Conservation (phyloP, 2,113 vertebrate species). For the Ochotona princeps region DNA sequence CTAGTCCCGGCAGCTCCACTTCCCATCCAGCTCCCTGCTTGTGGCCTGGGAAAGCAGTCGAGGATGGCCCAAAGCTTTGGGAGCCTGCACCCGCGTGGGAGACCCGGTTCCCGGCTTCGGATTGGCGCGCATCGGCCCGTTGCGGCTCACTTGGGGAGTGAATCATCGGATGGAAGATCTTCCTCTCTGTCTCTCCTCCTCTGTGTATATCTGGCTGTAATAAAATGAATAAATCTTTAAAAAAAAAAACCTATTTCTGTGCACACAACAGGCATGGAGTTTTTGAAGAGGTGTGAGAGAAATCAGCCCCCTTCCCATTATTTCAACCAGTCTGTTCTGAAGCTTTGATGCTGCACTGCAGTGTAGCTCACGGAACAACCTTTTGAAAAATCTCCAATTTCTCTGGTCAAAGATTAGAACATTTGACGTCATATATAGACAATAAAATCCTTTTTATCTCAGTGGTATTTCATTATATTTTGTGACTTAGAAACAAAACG, state of each 20-base stretch:
- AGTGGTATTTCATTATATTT: constrained; percentile 77
- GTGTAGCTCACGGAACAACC: constrained; percentile 35
- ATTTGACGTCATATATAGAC: constrained; percentile 71
- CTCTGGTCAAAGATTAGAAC: constrained; percentile 67
- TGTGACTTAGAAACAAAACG: constrained; percentile 79
- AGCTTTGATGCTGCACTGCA: constrained; percentile 14
- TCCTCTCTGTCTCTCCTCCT: too few relatives aligned
- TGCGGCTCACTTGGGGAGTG: too few relatives aligned
- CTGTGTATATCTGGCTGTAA: too few relatives aligned
- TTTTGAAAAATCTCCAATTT: constrained; percentile 42
- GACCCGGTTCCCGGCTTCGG: too few relatives aligned
- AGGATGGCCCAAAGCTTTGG: too few relatives aligned
- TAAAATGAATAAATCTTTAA: too few relatives aligned
- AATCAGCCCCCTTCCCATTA: neutral
- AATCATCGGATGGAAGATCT: too few relatives aligned
- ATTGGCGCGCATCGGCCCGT: too few relatives aligned
- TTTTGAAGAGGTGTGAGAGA: constrained; percentile 25
- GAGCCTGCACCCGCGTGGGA: too few relatives aligned
- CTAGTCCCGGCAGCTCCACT: too few relatives aligned
- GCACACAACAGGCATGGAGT: neutral
- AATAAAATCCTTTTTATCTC: constrained; percentile 78
- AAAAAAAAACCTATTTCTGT: constrained; percentile 30
- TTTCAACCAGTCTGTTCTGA: constrained; percentile 40
- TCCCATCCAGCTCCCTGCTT: too few relatives aligned
- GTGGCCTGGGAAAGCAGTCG: too few relatives aligned